phyloP scores from a whole-genome alignment of 1,140 invertebrate genomes.

The Saccostrea glomerata region DNA sequence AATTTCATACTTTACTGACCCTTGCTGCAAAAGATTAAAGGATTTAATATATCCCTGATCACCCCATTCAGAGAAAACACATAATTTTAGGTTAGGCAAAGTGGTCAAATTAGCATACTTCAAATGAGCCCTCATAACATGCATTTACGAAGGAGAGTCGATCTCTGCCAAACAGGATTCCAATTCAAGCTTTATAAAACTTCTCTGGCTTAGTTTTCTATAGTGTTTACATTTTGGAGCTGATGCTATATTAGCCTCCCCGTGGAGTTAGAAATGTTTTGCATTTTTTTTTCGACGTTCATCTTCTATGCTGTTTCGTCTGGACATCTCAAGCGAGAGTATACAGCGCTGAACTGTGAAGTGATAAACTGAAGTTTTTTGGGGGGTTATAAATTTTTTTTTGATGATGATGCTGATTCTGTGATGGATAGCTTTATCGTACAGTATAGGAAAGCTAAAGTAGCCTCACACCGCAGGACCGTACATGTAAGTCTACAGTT shows the following conservation, averaged over 20 bases:
- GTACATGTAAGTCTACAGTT: not conserved
- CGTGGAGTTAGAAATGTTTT: not conserved
- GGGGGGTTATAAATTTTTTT: too few species aligned
- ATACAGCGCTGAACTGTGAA: not conserved
- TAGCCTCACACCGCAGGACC: not conserved
- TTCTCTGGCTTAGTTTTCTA: not conserved
- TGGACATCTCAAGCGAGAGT: not conserved
- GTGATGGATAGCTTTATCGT: not conserved
- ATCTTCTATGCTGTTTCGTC: not conserved
- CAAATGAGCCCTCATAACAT: too few species aligned
- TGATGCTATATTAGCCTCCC: not conserved
- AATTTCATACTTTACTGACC: too few species aligned
- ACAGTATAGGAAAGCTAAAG: not conserved
- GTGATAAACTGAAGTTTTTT: not conserved
- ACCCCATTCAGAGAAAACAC: too few species aligned
- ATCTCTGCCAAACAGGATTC: not conserved
- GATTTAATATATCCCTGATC: too few species aligned
- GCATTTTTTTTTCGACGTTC: not conserved
- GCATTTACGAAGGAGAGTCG: too few species aligned
- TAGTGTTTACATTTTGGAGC: not conserved
- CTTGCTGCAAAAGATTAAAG: too few species aligned
- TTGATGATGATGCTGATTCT: not conserved
- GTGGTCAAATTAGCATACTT: too few species aligned
- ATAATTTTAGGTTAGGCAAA: too few species aligned
- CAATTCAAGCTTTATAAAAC: slow-evolving; percentile 9